Conservation (phyloP, 2,797 vertebrate species). For the Cirrhinus mrigala region DNA sequence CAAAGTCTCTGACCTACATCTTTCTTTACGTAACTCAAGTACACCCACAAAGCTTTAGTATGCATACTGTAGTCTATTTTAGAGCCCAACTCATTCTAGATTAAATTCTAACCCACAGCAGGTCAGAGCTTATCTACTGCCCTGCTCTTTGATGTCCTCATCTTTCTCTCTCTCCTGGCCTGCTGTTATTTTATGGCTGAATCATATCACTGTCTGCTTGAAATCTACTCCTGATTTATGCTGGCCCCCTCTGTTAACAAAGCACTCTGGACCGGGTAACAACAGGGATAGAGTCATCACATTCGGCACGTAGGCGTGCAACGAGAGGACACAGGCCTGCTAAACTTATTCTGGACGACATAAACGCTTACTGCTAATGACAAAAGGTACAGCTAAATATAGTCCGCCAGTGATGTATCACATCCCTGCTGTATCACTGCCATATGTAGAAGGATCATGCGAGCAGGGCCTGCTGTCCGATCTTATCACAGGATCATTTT, state of each 20-base stretch:
- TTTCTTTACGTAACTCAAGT: constrained; percentile 13
- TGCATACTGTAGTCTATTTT: neutral
- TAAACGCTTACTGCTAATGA: constrained; percentile 21
- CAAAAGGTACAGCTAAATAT: constrained; percentile 55
- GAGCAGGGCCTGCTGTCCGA: constrained; percentile 6
- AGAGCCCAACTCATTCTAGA: neutral
- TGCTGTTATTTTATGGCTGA: constrained; percentile 60
- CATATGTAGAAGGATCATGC: constrained; percentile 28
- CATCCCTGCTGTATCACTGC: constrained; percentile 33
- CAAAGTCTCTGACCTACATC: neutral
- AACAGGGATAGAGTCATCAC: constrained; percentile 54
- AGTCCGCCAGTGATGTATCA: constrained; percentile 30
- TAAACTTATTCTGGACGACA: neutral
- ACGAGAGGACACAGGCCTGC: constrained; percentile 19
- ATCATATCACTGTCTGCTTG: constrained; percentile 50
- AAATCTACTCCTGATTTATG: constrained; percentile 57
- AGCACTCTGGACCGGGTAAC: constrained; percentile 48
- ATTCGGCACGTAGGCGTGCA: constrained; percentile 56
- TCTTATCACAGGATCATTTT: constrained; percentile 16
- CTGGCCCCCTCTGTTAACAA: constrained; percentile 46
- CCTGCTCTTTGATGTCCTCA: constrained; percentile 21
- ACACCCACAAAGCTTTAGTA: constrained; percentile 24
- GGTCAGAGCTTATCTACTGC: constrained; percentile 10
- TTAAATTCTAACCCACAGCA: constrained; percentile 16
- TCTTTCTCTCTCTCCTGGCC: constrained; percentile 1